A percentile compares a stretch with the other conserved stretches of the same genome.
These are phyloP conservation scores for Neogale vison DNA, from an alignment of 2,113 vertebrate species.

Conservation along the genomic window DNA sequence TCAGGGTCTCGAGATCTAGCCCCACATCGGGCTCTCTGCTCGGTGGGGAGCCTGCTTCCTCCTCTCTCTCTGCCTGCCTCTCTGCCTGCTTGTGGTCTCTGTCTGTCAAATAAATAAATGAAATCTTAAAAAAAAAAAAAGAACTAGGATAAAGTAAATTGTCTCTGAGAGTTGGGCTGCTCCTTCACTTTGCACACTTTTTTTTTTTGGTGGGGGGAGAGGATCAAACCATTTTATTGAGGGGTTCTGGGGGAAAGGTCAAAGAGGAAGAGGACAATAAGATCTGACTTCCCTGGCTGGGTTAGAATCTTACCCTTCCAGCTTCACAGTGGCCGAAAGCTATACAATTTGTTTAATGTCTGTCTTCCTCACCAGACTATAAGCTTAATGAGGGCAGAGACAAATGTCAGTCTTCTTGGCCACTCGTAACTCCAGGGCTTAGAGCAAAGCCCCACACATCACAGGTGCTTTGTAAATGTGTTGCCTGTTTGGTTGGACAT, in stretches of 20 bases:
- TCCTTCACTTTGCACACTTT: not conserved
- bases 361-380: not conserved
- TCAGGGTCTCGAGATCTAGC: no score
- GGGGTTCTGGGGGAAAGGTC: not conserved
- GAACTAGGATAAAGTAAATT: not conserved
- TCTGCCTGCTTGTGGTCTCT: no score
- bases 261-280: not conserved
- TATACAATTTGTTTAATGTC: not conserved
- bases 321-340: not conserved
- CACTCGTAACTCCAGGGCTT: not conserved
- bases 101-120: no score
- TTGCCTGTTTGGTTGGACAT: slow-evolving; percentile 1
- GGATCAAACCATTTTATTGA: not conserved
- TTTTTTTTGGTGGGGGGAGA: not conserved
- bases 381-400: not conserved
- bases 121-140: no score
- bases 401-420: not conserved
- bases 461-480: not conserved
- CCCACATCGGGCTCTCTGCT: no score
- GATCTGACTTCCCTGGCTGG: not conserved
- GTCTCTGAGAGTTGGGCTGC: not conserved
- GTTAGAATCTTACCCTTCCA: not conserved
- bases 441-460: not conserved
- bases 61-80: no score
- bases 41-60: no score